Percentiles rank a stretch among this genome's conserved stretches.
These are phyloP conservation scores for Amblyornis subalaris DNA, from an alignment of 2,113 vertebrate genomes.

Conservation along the genomic window DNA sequence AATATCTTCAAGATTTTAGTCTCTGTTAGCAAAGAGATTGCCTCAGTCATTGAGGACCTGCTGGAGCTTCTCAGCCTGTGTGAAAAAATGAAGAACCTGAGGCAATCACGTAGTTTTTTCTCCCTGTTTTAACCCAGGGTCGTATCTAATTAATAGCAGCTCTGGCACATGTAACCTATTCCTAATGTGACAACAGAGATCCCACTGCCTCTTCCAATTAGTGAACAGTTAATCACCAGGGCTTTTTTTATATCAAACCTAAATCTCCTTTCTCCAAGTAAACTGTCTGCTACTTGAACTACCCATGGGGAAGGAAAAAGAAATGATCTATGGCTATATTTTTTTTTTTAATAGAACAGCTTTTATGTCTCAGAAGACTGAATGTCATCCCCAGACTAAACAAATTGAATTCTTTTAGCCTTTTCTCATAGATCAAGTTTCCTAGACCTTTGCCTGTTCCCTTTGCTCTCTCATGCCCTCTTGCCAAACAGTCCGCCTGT, in stretches of 20 bases:
- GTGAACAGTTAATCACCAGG: background rate
- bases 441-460: slow-evolving; percentile 12
- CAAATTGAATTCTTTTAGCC: slow-evolving; percentile 47
- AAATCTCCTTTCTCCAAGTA: background rate
- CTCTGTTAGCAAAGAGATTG: background rate
- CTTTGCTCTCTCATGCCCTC: background rate
- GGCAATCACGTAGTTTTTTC: accelerated
- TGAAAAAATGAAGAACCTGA: background rate
- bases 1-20: background rate
- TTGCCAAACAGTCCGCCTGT: background rate
- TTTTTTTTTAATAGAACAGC: background rate
- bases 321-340: background rate
- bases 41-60: background rate
- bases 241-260: background rate
- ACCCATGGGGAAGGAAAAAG: background rate
- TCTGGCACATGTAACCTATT: background rate
- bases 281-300: slow-evolving; percentile 17
- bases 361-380: slow-evolving; percentile 28
- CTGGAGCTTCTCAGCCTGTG: background rate
- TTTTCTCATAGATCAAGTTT: slow-evolving; percentile 47
- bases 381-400: slow-evolving; percentile 57
- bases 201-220: background rate
- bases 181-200: background rate
- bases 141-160: background rate
- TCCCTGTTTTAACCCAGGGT: background rate